A percentile compares a stretch with the other conserved stretches of the same genome.
phyloP scores from a whole-genome alignment of 2,888 invertebrate genomes.

The Rotaria sp. region DNA sequence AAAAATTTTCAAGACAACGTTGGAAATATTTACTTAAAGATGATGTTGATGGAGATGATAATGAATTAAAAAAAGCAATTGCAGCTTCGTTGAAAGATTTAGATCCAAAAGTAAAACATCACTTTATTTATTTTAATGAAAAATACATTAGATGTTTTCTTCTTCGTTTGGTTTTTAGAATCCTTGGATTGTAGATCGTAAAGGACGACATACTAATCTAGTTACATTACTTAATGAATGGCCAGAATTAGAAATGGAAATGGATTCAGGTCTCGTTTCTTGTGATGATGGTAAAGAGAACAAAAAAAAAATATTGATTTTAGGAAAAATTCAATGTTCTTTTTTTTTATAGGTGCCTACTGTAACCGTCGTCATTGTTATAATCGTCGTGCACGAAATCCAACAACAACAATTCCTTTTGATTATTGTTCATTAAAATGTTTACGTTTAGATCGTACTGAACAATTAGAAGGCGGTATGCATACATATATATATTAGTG shows the following conservation, averaged over 20 bases:
- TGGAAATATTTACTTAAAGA: constrained; percentile 43
- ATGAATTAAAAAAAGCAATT: constrained; percentile 41
- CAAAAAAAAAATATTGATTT: too few species aligned
- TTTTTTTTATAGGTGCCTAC: background rate
- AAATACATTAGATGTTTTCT: background rate
- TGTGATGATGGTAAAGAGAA: constrained; percentile 20
- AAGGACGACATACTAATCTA: constrained; percentile 59
- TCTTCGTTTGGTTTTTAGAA: constrained; percentile 45
- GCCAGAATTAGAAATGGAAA: constrained; percentile 60
- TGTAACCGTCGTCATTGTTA: constrained; percentile 19
- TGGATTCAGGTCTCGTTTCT: constrained; percentile 44
- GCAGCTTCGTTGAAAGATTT: constrained; percentile 46
- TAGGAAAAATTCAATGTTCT: too few species aligned
- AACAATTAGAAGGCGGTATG: constrained; percentile 19
- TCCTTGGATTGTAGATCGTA: constrained; percentile 60
- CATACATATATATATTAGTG: background rate
- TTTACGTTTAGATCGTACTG: constrained; percentile 36
- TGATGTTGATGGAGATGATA: constrained; percentile 39
- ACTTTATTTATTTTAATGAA: background rate
- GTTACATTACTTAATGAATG: constrained; percentile 61
- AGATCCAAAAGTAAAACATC: background rate
- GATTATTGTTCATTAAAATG: constrained; percentile 40
- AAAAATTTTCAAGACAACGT: constrained; percentile 51
- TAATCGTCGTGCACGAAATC: background rate
- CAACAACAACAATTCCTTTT: background rate